Evolutionary conservation across 2,113 vertebrate genomes (phyloP).

Genomic region (Leptocoma aspasia): DNA sequence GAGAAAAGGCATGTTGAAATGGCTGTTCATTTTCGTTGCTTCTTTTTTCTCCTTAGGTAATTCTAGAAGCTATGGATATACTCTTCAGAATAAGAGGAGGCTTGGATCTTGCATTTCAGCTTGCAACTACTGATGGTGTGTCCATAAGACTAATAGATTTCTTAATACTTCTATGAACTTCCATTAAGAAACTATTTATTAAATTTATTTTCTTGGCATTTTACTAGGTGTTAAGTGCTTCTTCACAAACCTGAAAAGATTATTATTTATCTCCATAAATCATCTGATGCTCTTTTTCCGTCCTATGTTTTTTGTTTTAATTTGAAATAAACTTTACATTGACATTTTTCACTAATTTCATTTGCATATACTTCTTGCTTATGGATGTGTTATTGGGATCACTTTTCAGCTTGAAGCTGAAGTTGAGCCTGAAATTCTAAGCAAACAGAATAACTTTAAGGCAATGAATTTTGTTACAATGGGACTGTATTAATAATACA

Average conservation of each 20-base stretch:
- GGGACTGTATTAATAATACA: neutral
- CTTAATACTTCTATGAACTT: neutral
- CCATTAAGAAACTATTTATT: neutral
- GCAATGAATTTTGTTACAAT: neutral
- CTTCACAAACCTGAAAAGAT: neutral
- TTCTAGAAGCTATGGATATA: slow-evolving; percentile 68
- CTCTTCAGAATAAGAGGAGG: slow-evolving; percentile 81
- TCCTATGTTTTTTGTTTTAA: neutral
- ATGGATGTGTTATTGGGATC: neutral
- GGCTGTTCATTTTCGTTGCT: neutral
- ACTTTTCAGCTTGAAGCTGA: neutral
- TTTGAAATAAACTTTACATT: neutral
- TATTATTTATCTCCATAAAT: neutral
- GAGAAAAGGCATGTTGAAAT: neutral
- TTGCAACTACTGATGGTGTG: slow-evolving; percentile 75
- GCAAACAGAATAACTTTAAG: neutral
- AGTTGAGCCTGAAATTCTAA: neutral
- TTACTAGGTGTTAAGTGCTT: neutral
- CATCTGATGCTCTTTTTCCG: neutral
- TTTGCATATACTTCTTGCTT: neutral
- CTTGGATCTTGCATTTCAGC: slow-evolving; percentile 80
- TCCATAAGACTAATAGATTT: neutral
- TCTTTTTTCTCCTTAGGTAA: slow-evolving; percentile 43
- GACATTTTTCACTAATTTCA: neutral
- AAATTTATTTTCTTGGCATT: neutral